Evolutionary conservation across 2,113 vertebrate species (phyloP).

Genomic region (Scalopus aquaticus): DNA sequence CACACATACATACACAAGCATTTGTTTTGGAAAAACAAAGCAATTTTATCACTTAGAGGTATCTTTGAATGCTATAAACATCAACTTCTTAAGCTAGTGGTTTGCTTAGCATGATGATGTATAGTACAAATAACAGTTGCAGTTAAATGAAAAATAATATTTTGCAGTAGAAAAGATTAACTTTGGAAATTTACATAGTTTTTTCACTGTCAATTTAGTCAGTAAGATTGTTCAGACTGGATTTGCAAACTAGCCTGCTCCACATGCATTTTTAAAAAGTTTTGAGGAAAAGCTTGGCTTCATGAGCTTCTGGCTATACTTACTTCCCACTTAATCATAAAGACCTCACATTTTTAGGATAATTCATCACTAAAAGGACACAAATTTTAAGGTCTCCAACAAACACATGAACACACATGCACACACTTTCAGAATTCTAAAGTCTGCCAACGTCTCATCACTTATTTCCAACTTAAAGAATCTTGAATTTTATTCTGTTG

Average conservation of each 20-base stretch:
- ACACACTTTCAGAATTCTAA: slow-evolving; percentile 3
- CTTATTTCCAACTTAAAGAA: neutral
- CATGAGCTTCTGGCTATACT: neutral
- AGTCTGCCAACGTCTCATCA: neutral
- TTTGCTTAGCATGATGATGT: neutral
- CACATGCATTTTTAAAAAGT: neutral
- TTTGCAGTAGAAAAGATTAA: slow-evolving; percentile 43
- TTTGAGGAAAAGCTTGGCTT: neutral
- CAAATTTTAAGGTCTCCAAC: neutral
- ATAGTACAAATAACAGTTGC: neutral
- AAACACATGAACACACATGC: neutral
- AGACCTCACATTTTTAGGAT: neutral
- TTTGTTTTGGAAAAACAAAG: slow-evolving; percentile 6
- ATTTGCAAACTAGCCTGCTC: neutral
- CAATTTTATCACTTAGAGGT: neutral
- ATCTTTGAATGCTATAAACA: neutral
- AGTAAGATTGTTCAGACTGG: neutral
- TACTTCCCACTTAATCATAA: neutral
- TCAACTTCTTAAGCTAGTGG: slow-evolving; percentile 1
- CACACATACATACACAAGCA: neutral
- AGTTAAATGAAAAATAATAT: neutral
- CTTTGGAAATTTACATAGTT: neutral
- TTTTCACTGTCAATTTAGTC: slow-evolving; percentile 12
- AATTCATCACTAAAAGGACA: neutral
- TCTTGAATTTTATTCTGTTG: neutral